These are phyloP conservation scores for Brienomyrus brachyistius DNA, from an alignment of 2,113 vertebrate species.

Conservation along the genomic window DNA sequence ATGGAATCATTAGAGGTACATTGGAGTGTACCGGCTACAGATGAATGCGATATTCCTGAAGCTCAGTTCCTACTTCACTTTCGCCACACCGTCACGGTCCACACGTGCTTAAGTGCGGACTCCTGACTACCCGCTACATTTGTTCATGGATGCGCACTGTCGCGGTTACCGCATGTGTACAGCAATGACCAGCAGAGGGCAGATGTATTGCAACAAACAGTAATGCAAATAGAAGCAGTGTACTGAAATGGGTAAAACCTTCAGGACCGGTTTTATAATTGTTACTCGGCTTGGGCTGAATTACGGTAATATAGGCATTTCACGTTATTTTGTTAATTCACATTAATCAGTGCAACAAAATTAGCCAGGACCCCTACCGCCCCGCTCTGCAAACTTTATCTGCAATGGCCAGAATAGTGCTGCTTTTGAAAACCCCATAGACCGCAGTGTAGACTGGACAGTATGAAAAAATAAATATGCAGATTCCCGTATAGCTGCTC, in stretches of 20 bases:
- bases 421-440: neutral
- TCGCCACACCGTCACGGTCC: neutral
- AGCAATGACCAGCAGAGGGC: neutral
- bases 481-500: neutral
- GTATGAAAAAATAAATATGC: neutral
- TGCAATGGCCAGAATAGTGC: neutral
- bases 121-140: neutral
- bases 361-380: neutral
- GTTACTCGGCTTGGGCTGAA: neutral
- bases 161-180: neutral
- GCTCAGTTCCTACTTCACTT: neutral
- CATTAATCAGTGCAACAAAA: neutral
- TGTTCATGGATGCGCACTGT: neutral
- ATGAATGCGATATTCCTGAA: neutral
- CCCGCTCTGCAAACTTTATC: neutral
- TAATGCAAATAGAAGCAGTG: neutral
- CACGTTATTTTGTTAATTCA: neutral
- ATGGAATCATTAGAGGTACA: neutral
- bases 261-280: neutral
- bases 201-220: neutral
- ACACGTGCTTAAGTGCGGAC: neutral
- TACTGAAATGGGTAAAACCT: neutral
- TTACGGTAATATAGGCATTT: neutral
- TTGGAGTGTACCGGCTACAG: neutral
- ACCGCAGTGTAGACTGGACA: neutral